Conservation (phyloP, 1,140 invertebrate species). For the Batillaria attramentaria region DNA sequence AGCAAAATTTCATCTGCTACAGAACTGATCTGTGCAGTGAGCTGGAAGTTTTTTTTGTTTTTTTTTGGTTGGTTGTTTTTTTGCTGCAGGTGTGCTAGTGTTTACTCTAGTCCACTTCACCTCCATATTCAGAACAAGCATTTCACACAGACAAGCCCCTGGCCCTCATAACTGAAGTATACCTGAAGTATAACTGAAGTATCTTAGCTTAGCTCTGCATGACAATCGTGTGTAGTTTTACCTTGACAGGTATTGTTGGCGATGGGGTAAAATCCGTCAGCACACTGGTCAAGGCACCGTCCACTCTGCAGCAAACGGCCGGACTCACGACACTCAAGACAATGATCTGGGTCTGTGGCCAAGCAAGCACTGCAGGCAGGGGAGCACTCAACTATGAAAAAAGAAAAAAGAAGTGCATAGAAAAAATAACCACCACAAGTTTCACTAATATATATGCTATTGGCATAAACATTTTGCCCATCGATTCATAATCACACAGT, state of each 20-base stretch:
- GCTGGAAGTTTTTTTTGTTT: too few relatives aligned
- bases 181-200: too few relatives aligned
- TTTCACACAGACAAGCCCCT: neutral
- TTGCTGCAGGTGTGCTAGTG: too few relatives aligned
- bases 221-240: too few relatives aligned
- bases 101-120: neutral
- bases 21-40: too few relatives aligned
- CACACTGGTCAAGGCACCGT: conserved; percentile 49
- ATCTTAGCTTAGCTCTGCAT: too few relatives aligned
- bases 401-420: neutral
- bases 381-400: conserved; percentile 48
- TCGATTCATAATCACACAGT: too few relatives aligned
- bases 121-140: neutral
- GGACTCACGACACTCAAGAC: conserved; percentile 41
- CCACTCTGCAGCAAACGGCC: conserved; percentile 45
- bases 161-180: too few relatives aligned
- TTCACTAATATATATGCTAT: neutral
- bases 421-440: neutral
- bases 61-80: too few relatives aligned
- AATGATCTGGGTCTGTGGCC: conserved; percentile 37
- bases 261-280: conserved; percentile 42
- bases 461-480: too few relatives aligned
- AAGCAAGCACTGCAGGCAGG: conserved; percentile 44
- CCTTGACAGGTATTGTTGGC: conserved; percentile 48
- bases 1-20: too few relatives aligned